Base-by-base conservation (phyloP, 2,113 vertebrate genomes). In the Tylochromis polylepis region DNA sequence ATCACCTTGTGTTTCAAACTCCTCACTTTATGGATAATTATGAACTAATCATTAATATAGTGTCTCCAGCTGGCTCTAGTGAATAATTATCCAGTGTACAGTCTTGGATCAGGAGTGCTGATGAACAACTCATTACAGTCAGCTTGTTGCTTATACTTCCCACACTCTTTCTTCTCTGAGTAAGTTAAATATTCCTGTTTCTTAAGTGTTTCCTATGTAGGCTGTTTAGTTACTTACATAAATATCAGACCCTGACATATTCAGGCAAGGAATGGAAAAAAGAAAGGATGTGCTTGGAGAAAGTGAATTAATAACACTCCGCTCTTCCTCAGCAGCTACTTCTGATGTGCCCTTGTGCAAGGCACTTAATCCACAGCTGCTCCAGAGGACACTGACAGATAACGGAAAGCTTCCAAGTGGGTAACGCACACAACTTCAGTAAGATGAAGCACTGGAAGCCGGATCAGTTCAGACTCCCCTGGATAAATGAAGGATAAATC, bases 311-410 rank as follows among this genome's bases (percentile, higher is more conserved):
- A 51, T 55, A 88, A 72, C 4, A 1, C 12, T 14, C 34, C 29
- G 6, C 4, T n/a, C 6, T 51, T 67, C 15, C 31, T 78, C 46
- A 78, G 11, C 46, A 34, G 6, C 77, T 55, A 59, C 41, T 31
- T n/a, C 46, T 36, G 20, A 87, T 60, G 46, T 91, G 82, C 84
- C 89, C 72, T 83, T 67, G 79, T 86, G 87, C 87, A 89, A 93
- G 93, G 91, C 93, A 93, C 90, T 93, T 90, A 60, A 85, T 53
- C 84, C 72, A 14, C 29, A 83, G 36, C 8, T 60, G 36, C 59
- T 86, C 49, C 70, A 41, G 14, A 5, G 34, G 59, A 82, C 43
- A 65, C 36, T 15, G 34, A 43, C 34, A 79, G 86, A 84, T 46
- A 84, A 36, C 11, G 1, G 38, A n/a, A 65, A 87, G 58, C 38